These are phyloP conservation scores for Pocillopora damicornis DNA, from an alignment of 64 coral and sea anemone species.

Conservation along the genomic window DNA sequence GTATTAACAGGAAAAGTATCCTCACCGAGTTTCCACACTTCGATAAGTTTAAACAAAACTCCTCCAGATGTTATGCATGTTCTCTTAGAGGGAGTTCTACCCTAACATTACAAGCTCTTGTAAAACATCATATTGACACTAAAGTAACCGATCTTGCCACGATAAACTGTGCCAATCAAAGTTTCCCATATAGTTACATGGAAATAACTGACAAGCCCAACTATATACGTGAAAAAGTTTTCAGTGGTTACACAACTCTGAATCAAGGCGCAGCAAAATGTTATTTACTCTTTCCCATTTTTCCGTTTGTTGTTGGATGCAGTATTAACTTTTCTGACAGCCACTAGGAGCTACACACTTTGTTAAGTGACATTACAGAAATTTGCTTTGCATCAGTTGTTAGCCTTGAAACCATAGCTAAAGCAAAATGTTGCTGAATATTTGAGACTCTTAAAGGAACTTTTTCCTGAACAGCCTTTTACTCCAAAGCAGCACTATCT, in stretches of 20 bases:
- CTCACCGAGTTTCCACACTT: slow-evolving; percentile 61
- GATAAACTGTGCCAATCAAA: slow-evolving; percentile 16
- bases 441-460: slow-evolving; percentile 34
- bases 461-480: slow-evolving; percentile 35
- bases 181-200: slow-evolving; percentile 22
- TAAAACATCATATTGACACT: slow-evolving; percentile 14
- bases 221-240: not conserved
- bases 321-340: slow-evolving; percentile 10
- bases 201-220: slow-evolving; percentile 42
- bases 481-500: slow-evolving; percentile 62
- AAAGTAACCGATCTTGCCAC: not conserved
- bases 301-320: slow-evolving; percentile 53
- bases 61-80: slow-evolving; percentile 73
- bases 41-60: slow-evolving; percentile 56
- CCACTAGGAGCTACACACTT: slow-evolving; percentile 38
- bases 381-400: slow-evolving; percentile 49
- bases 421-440: slow-evolving; percentile 21
- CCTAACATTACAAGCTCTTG: slow-evolving; percentile 33
- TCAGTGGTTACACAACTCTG: slow-evolving; percentile 8
- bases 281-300: slow-evolving; percentile 41
- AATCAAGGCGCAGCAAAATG: slow-evolving; percentile 57
- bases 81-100: slow-evolving; percentile 65
- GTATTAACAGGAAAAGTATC: slow-evolving; percentile 55
- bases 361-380: slow-evolving; percentile 39
- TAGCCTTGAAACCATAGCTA: slow-evolving; percentile 43